These are phyloP conservation scores for Sitobion miscanthi DNA, from an alignment of 1,140 invertebrate species.

Conservation along the genomic window DNA sequence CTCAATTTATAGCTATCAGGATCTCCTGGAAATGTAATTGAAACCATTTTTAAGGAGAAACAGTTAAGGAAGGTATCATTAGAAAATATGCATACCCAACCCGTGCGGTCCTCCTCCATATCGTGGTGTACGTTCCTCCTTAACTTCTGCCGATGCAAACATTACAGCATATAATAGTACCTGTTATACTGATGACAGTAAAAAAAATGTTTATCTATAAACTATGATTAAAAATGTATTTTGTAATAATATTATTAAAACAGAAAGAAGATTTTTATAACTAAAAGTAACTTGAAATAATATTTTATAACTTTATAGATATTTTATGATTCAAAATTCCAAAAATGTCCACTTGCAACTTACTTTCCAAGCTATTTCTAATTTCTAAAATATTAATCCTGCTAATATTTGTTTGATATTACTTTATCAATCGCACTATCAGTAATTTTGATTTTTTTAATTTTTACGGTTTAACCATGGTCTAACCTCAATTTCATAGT, in stretches of 20 bases:
- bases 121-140: neutral
- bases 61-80: neutral
- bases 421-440: neutral
- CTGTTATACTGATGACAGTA: no score
- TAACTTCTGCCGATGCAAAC: neutral
- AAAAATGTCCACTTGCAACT: no score
- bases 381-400: no score
- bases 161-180: neutral
- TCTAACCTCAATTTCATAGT: neutral
- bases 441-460: neutral
- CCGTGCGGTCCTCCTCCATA: slow-evolving; percentile 49
- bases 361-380: no score
- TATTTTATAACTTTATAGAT: no score
- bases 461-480: neutral
- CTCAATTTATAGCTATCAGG: slow-evolving; percentile 80
- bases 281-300: no score
- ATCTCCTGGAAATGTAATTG: slow-evolving; percentile 72
- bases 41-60: neutral
- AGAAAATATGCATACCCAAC: slow-evolving; percentile 1
- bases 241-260: neutral
- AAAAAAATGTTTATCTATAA: neutral
- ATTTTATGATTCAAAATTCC: no score
- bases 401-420: no score
- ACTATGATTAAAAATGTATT: neutral
- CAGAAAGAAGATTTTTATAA: no score